phyloP scores from a whole-genome alignment of 2,113 vertebrate species.

The Amblyornis subalaris region DNA sequence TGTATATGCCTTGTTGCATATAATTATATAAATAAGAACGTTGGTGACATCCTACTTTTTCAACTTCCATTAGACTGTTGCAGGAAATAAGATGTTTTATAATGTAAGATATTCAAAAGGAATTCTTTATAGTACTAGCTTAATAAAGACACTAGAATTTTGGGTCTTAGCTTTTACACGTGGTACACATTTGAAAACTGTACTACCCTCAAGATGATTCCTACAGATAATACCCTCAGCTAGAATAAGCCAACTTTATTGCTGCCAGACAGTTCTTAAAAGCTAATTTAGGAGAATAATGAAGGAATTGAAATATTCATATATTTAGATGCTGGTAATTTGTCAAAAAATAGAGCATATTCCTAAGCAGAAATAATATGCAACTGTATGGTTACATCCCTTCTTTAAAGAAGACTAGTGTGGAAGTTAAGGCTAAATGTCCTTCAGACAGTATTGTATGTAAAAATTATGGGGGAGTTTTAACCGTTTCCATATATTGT shows the following conservation, averaged over 20 bases:
- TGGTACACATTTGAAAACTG: neutral
- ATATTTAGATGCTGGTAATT: neutral
- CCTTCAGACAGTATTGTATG: neutral
- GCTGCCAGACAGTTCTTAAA: neutral
- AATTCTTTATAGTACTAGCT: neutral
- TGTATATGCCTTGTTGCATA: too few species aligned
- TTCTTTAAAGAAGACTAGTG: neutral
- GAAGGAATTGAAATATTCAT: neutral
- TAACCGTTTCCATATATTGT: neutral
- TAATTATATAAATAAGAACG: neutral
- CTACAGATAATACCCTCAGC: neutral
- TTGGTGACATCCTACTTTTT: neutral
- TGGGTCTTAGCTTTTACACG: neutral
- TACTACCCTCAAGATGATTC: neutral
- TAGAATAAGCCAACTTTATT: neutral
- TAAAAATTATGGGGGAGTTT: neutral
- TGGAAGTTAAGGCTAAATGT: neutral
- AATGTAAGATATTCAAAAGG: neutral
- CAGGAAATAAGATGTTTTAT: neutral
- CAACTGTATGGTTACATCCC: neutral
- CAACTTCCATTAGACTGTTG: neutral
- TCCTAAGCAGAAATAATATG: neutral
- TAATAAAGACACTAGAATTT: neutral
- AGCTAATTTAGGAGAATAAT: neutral
- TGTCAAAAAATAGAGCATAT: neutral